Evolutionary conservation across 1,140 invertebrate species (phyloP).

Genomic region (Bombus turneri): DNA sequence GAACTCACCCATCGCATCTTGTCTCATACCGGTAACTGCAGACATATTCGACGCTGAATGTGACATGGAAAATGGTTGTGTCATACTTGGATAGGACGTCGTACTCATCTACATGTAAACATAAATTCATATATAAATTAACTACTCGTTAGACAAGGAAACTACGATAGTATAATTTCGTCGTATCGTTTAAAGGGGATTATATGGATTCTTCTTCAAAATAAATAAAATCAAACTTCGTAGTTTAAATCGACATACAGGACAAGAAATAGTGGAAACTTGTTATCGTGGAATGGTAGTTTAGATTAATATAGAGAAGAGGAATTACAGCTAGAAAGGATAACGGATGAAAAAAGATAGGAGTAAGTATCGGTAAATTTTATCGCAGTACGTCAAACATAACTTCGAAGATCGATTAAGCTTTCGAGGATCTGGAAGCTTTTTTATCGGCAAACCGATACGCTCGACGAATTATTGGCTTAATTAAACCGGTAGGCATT

Average conservation of each 20-base stretch:
- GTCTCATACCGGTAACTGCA: constrained; percentile 91
- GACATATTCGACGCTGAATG: constrained; percentile 94
- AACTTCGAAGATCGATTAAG: neutral
- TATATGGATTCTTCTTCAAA: too few species aligned
- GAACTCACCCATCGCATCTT: constrained; percentile 94
- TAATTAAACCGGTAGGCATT: constrained; percentile 80
- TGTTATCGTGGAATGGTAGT: neutral
- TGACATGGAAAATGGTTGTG: constrained; percentile 96
- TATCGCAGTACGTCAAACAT: neutral
- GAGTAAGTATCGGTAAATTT: neutral
- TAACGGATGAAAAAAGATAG: neutral
- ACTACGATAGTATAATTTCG: neutral
- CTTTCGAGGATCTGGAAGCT: constrained; percentile 12
- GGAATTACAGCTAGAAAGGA: neutral
- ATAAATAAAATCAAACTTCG: neutral
- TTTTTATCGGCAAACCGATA: constrained; percentile 55
- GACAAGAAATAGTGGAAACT: neutral
- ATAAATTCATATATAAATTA: neutral
- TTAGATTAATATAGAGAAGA: neutral
- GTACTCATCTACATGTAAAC: constrained; percentile 91
- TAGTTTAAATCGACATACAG: neutral
- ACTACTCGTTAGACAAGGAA: neutral
- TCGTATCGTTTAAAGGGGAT: neutral
- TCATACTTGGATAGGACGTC: constrained; percentile 94
- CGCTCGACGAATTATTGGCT: constrained; percentile 76